phyloP scores from a whole-genome alignment of 2,113 vertebrate genomes.

The Tilapia sparmanii region DNA sequence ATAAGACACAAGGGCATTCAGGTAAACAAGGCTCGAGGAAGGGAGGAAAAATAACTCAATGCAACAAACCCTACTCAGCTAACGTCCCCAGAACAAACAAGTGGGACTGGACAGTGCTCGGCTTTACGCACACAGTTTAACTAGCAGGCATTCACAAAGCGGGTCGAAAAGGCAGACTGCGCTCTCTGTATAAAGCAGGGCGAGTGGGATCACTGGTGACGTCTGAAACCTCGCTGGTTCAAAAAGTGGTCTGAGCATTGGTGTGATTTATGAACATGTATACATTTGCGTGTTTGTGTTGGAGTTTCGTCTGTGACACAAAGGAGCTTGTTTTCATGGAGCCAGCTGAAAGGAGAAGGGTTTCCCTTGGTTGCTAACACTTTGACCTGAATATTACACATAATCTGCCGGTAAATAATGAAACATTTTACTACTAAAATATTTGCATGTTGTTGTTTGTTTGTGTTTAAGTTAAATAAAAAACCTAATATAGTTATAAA shows the following conservation, averaged over 20 bases:
- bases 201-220: not conserved
- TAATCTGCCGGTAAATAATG: not conserved
- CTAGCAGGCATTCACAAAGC: not conserved
- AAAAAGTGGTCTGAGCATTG: not conserved
- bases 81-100: not conserved
- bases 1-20: not conserved
- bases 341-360: not conserved
- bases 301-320: not conserved
- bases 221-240: not conserved
- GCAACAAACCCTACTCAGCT: not conserved
- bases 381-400: rapidly evolving
- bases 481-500: no score
- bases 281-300: not conserved
- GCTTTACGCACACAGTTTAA: not conserved
- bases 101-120: rapidly evolving
- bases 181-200: not conserved
- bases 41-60: not conserved
- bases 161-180: not conserved
- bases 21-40: rapidly evolving
- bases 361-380: not conserved
- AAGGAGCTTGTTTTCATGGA: not conserved
- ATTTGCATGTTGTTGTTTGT: rapidly evolving
- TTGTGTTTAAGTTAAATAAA: not conserved
- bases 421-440: not conserved
- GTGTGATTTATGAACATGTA: not conserved